Percentiles rank a stretch among this genome's conserved stretches.
These are phyloP conservation scores for Drosophila tsacasi DNA, from an alignment of 1,140 invertebrate genomes.

Conservation along the genomic window DNA sequence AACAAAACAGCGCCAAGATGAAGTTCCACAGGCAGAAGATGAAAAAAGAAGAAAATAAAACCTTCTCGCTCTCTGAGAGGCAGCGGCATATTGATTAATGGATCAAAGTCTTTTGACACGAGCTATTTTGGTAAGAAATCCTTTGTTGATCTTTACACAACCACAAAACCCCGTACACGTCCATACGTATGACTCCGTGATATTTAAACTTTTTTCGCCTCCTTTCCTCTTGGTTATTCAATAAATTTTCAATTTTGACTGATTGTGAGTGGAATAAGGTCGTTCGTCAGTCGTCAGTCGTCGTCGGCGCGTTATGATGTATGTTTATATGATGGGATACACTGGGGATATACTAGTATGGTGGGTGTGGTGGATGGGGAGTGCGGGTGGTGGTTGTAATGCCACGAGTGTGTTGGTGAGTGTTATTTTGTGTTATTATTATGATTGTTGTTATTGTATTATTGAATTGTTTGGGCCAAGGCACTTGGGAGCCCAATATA, in stretches of 20 bases:
- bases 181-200: constrained; percentile 28
- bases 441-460: constrained; percentile 84
- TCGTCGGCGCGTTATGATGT: constrained; percentile 79
- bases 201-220: constrained; percentile 46
- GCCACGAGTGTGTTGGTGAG: constrained; percentile 36
- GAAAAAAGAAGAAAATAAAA: constrained; percentile 57
- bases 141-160: constrained; percentile 84
- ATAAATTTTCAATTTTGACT: constrained; percentile 85
- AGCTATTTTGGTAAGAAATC: constrained; percentile 84
- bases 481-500: constrained; percentile 61
- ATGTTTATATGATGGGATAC: constrained; percentile 58
- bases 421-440: constrained; percentile 82
- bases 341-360: not conserved
- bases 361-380: constrained; percentile 1
- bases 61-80: constrained; percentile 53
- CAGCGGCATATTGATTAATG: constrained; percentile 85
- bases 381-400: constrained; percentile 64
- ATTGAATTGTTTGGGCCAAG: constrained; percentile 84
- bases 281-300: constrained; percentile 74
- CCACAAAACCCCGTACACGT: constrained; percentile 47
- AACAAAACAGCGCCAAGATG: constrained; percentile 31
- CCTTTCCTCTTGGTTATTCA: constrained; percentile 65
- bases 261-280: constrained; percentile 85
- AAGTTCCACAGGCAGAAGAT: constrained; percentile 33
- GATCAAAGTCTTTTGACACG: constrained; percentile 85